phyloP scores from a whole-genome alignment of 2,797 vertebrate genomes.

The Acanthurus lineatus region DNA sequence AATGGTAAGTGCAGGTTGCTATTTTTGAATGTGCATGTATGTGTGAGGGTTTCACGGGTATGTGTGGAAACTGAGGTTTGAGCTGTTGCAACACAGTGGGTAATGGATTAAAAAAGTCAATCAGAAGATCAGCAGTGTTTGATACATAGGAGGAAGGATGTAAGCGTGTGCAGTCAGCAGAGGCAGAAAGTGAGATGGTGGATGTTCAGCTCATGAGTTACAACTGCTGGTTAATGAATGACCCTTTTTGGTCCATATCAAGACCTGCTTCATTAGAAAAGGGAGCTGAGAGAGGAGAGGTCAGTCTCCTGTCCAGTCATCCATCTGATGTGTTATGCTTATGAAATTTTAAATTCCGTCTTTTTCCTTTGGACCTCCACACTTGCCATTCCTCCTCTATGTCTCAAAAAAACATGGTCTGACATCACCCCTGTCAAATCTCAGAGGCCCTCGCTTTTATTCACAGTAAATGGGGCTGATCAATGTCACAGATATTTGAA shows the following conservation, averaged over 20 bases:
- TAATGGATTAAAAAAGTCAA: conserved; percentile 1
- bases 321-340: conserved; percentile 58
- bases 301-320: conserved; percentile 58
- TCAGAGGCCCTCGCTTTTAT: conserved; percentile 18
- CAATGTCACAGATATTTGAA: conserved; percentile 59
- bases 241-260: conserved; percentile 39
- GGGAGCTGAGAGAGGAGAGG: conserved; percentile 40
- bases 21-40: conserved; percentile 7
- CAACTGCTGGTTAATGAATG: conserved; percentile 58
- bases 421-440: conserved; percentile 23
- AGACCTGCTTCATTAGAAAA: conserved; percentile 68
- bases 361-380: background rate
- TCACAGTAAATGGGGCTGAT: conserved; percentile 48
- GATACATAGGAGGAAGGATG: background rate
- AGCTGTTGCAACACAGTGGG: background rate
- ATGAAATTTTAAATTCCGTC: conserved; percentile 37
- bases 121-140: background rate
- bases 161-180: conserved; percentile 20
- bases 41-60: background rate
- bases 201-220: conserved; percentile 50
- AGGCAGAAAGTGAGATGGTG: conserved; percentile 21
- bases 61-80: background rate
- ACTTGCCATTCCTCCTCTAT: background rate
- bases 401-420: conserved; percentile 21
- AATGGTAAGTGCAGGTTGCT: conserved; percentile 82